Base-by-base conservation (phyloP, 2,888 invertebrate species). In the Sicus ferrugineus region DNA sequence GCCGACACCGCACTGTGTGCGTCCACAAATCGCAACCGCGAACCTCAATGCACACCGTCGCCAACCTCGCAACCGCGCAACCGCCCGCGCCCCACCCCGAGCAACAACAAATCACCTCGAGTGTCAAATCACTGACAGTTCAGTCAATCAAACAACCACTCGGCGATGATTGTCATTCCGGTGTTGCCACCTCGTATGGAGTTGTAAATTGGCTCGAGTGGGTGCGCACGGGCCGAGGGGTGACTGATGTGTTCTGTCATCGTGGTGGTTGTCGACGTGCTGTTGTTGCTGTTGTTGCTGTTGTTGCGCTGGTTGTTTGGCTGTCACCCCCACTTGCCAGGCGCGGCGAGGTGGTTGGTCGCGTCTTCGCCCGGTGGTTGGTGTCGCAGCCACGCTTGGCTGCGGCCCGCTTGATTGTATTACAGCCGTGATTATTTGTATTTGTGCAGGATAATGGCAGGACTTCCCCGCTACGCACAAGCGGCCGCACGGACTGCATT, bases 121-220 rank as follows among this genome's bases (percentile, higher is more conserved):
- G 75, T 74, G 75, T 72, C 74, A 75, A 75, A 75, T 75, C 74
- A 74, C 74, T 73, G 75, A 70, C 73, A 71, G 71, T 59, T 67
- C 46, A 58, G 67, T 59, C 67, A 67, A 58, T 67, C 67, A 67
- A 58, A 59, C 67, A 48, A 67, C 21, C 65, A 65, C 65, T 65
- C 63, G 46, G 23, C 64, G 46, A 28, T 26, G 46, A 11, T 65
- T 54, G 65, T 52, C 65, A 65, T 64, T 50, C 52, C 38, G 21
- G 11, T 1, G 34, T 14, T 34, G 34, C 2, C 9, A 34, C 34
- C 34, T 34, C n/a, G n/a, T n/a, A n/a, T n/a, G 34, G 14, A 7
- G 34, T 34, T 14, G 1, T 34, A 2, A 48, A 14, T 46, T 19
- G 9, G 19, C n/a, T 46, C 46, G 9, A 46, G 21, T 19, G 50